Evolutionary conservation across 2,797 vertebrate genomes (phyloP), one percentile per base, ranked within the genome.

Genomic region (Mastacembelus armatus): DNA sequence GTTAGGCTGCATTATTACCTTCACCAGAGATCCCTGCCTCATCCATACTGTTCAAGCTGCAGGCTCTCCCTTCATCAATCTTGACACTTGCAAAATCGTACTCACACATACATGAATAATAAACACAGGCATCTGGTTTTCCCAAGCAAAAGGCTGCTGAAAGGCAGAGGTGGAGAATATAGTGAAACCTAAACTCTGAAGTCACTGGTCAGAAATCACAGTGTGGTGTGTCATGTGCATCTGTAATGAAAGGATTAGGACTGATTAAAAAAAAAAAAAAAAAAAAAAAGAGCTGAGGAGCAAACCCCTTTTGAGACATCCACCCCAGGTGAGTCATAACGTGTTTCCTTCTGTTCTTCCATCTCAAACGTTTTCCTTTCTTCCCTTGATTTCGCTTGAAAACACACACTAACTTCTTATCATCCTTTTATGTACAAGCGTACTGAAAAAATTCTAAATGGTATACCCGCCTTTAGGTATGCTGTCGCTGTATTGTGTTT

Each of bases 1-100:
- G 80, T 84, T 86, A 67, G 52, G 75, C 66, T 81, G 64, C 74
- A 76, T 86, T 66, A 78, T 69, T 51, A 78, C 35, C 65, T 36
- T 77, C 57, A 44, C 33, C 58, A 78, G 66, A 80, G 67, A 81
- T 62, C 58, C 69, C 27, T 43, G 26, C 27, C 42, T 63, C 71
- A 62, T 74, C 66, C 66, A 66, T 59, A 54, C 51, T 21, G 51
- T 62, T 39, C 38, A 10, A 76, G 61, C 60, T 66, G 77, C 65
- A 81, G 80, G 59, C 12, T 68, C 64, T 66, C 36, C 50, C 32
- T 33, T 49, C 69, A 64, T 35, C 4, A 19, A 44, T 47, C 26
- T 58, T 62, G 35, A 38, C 30, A 70, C 47, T 44, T 50, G 19
- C 76, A 67, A 73, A 12, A 35, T 15, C 51, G 44, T 69, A 67